These are phyloP conservation scores for Ametastegia equiseti DNA, from an alignment of 2,888 invertebrate genomes.

Conservation along the genomic window DNA sequence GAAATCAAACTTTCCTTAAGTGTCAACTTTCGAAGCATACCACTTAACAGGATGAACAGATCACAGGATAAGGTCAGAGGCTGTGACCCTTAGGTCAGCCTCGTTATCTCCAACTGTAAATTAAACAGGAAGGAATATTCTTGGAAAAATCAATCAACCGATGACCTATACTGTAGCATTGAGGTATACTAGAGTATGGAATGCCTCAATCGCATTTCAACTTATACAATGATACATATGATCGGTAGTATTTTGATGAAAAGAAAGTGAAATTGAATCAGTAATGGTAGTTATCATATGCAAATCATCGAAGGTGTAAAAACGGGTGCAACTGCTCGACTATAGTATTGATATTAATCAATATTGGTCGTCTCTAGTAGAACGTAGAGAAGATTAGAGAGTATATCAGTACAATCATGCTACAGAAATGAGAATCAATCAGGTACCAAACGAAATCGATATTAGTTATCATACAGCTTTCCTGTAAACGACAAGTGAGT, in stretches of 20 bases:
- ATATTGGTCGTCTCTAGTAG: background rate
- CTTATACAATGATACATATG: no score
- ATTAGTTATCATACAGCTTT: background rate
- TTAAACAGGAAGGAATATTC: background rate
- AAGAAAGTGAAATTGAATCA: background rate
- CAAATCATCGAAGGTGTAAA: background rate
- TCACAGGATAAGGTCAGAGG: background rate
- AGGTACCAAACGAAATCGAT: background rate
- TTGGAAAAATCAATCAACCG: background rate
- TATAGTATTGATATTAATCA: background rate
- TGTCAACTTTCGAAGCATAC: background rate
- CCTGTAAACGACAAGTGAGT: background rate
- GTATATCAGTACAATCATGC: background rate
- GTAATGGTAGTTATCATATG: background rate
- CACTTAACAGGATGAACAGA: background rate
- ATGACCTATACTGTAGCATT: no score
- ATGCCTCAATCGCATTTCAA: no score
- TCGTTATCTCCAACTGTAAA: background rate
- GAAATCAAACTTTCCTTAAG: background rate
- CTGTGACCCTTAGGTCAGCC: background rate
- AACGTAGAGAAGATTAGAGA: background rate
- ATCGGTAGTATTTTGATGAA: background rate
- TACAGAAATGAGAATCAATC: background rate
- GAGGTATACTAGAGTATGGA: no score
- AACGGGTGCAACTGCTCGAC: background rate